Conservation (phyloP, 2,888 invertebrate species). For the Epiblema foenella region DNA sequence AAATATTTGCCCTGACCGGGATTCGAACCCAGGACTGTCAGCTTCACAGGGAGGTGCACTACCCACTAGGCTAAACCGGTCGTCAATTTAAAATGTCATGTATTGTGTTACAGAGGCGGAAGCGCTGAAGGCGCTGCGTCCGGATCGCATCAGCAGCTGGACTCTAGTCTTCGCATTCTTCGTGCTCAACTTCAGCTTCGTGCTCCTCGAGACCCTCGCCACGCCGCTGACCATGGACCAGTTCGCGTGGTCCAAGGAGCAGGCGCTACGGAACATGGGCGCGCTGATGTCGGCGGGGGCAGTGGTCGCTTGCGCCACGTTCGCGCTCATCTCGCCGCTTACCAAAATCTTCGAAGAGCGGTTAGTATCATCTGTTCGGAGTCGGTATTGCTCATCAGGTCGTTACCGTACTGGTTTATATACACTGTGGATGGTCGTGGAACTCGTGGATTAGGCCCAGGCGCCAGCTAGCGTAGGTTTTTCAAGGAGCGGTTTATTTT, state of each 20-base stretch:
- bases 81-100: no score
- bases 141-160: constrained; percentile 91
- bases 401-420: no score
- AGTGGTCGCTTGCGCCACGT: constrained; percentile 90
- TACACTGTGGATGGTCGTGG: no score
- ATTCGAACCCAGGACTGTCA: no score
- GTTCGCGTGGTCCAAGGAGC: constrained; percentile 92
- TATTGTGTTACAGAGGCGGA: constrained; percentile 86
- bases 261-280: constrained; percentile 93
- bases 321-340: constrained; percentile 88
- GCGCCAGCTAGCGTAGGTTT: no score
- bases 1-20: no score
- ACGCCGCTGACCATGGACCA: constrained; percentile 95
- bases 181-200: constrained; percentile 94
- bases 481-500: no score
- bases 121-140: constrained; percentile 87
- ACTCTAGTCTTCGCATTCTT: constrained; percentile 92
- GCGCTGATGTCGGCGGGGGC: constrained; percentile 92
- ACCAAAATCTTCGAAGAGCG: constrained; percentile 90
- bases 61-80: no score
- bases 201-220: constrained; percentile 93
- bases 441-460: no score
- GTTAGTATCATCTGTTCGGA: constrained; percentile 55
- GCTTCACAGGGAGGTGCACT: no score
- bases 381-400: no score